These are phyloP conservation scores for Orthosia cruda DNA, from an alignment of 2,888 invertebrate species.

Conservation along the genomic window DNA sequence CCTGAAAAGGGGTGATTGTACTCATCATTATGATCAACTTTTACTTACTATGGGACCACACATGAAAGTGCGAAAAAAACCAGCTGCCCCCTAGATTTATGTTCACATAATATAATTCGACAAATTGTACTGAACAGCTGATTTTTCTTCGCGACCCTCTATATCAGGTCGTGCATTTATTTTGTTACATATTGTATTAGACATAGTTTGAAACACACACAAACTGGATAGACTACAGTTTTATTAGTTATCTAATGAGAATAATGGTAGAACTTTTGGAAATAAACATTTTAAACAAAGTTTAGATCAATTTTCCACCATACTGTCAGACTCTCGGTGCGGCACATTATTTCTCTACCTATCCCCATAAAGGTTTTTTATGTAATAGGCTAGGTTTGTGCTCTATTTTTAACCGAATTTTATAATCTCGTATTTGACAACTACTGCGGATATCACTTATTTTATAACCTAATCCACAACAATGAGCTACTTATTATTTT, in stretches of 20 bases:
- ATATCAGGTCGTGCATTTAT: too few species aligned
- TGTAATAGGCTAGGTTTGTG: not conserved
- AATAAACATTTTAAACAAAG: conserved; percentile 4
- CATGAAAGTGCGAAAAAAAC: too few species aligned
- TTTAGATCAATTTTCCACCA: not conserved
- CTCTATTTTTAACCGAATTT: too few species aligned
- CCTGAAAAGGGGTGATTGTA: too few species aligned
- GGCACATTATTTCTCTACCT: not conserved
- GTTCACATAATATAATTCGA: too few species aligned
- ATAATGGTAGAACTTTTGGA: not conserved
- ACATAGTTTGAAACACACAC: not conserved
- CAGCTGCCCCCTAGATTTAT: too few species aligned
- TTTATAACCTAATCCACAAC: not conserved
- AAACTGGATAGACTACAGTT: not conserved
- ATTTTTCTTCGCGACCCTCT: too few species aligned
- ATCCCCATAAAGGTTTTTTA: conserved; percentile 2
- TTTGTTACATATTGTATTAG: too few species aligned
- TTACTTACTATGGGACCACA: too few species aligned
- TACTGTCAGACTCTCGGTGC: not conserved
- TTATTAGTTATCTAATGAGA: not conserved
- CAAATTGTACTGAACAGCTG: too few species aligned
- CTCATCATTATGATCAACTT: too few species aligned
- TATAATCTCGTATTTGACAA: not conserved
- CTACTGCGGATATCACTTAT: too few species aligned
- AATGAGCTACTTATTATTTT: not conserved